Base-by-base conservation (phyloP, 1,140 invertebrate species). In the Pseudomyrmex flavicornis region DNA sequence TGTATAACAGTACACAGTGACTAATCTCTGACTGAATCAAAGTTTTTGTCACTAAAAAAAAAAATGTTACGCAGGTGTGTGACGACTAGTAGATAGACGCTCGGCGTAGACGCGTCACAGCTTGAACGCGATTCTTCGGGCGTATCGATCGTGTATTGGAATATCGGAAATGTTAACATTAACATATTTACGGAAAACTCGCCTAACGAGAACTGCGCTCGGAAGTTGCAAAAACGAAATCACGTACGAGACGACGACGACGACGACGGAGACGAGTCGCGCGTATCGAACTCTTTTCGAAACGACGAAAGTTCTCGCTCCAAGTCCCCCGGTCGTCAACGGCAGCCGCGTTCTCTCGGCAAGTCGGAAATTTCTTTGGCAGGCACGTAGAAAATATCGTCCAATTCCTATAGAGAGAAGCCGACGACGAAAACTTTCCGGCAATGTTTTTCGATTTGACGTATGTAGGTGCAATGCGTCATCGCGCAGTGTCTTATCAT, bases 351-450 rank as follows among this genome's bases (percentile, higher is more conserved):
- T 80, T 44, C 35, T 44, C 35, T 59, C 26, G 20, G 76, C 44
- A 70, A 79, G 76, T 79, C 76, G 76, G 76, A 72, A 72, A 72
- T 80, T 80, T 80, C 76, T 80, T 80, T 80, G 65, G 76, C 76
- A 70, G 66, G 20, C 66, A 80, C 76, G 44, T 80, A 80, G 54
- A n/a, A 80, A 72, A 80, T 72, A 80, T 59, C 76, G 76, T 50
- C 44, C 66, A 72, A 80, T 54, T 80, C 66, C 72, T 50, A 20
- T 17, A 26, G 20, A 15, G 12, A 65, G 65, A 58, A 17, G 20
- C 17, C 48, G 26, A 52, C 75, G 75, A 69, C 63, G 65, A 44
- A 72, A 80, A 80, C 76, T 80, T 80, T 72, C 20, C 44, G 20
- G 54, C 76, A 72, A 80, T 72, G 76, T 72, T 80, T 80, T 17